A percentile compares a stretch with the other conserved stretches of the same genome.
Evolutionary conservation across 2,113 vertebrate species (phyloP).

Genomic region (Spheniscus mendiculus): DNA sequence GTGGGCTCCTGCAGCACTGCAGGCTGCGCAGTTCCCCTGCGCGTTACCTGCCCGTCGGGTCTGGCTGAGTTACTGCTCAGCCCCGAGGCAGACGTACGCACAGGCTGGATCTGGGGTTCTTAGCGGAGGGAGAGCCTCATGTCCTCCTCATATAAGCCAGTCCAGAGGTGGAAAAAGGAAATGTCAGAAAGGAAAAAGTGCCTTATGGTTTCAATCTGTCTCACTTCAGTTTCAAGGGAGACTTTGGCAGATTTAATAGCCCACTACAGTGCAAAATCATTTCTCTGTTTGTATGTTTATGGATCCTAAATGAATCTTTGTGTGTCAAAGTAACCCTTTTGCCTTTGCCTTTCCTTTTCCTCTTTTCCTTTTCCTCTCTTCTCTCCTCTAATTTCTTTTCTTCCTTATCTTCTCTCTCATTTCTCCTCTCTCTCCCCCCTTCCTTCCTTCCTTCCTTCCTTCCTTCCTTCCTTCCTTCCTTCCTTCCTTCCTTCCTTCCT

Average conservation of each 20-base stretch:
- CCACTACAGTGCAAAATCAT: neutral
- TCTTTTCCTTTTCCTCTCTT: too few species aligned
- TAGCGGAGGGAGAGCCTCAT: neutral
- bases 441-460: too few species aligned
- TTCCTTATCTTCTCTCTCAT: fast-evolving
- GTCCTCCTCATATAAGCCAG: neutral
- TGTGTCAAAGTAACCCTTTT: neutral
- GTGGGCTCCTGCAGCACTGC: too few species aligned
- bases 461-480: fast-evolving
- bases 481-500: fast-evolving
- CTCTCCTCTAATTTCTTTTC: too few species aligned
- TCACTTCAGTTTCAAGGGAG: neutral
- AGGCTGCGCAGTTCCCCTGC: fast-evolving
- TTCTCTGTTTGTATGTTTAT: neutral
- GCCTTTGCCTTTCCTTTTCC: neutral
- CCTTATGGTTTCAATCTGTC: neutral
- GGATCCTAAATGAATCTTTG: neutral
- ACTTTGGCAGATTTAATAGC: neutral
- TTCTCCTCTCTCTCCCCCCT: too few species aligned
- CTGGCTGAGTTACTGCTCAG: neutral
- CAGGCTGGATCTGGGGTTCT: neutral
- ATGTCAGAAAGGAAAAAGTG: neutral
- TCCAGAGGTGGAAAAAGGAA: neutral
- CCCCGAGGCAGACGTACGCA: fast-evolving
- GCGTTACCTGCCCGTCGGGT: fast-evolving